Evolutionary conservation across 1,140 invertebrate genomes (phyloP).

Genomic region (Drosophila melanogaster): DNA sequence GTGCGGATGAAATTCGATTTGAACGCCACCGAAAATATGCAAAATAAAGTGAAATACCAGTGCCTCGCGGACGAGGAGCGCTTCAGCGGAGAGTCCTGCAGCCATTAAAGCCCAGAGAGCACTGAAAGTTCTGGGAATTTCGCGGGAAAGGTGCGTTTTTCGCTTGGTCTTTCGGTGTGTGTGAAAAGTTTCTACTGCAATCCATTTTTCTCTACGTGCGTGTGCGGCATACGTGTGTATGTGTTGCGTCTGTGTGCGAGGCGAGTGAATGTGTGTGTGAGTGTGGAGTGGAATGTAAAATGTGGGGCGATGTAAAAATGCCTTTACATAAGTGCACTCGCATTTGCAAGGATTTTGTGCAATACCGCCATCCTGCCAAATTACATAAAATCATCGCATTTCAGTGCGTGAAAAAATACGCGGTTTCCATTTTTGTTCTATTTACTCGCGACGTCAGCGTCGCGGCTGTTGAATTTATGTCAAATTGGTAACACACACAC

Average conservation of each 20-base stretch:
- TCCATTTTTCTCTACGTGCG: slow-evolving; percentile 78
- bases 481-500: slow-evolving; percentile 80
- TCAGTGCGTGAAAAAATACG: slow-evolving; percentile 50
- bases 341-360: slow-evolving; percentile 23
- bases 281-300: slow-evolving; percentile 18
- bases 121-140: slow-evolving; percentile 6
- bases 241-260: slow-evolving; percentile 32
- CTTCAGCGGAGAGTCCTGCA: slow-evolving; percentile 16
- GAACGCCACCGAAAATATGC: slow-evolving; percentile 61
- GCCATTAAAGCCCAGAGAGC: slow-evolving; percentile 9
- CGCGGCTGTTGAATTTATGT: slow-evolving; percentile 83
- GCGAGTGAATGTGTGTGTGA: slow-evolving; percentile 29
- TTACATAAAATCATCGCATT: slow-evolving; percentile 61
- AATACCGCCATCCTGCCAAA: slow-evolving; percentile 23
- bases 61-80: slow-evolving; percentile 50
- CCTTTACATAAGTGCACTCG: slow-evolving; percentile 75
- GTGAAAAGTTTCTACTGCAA: slow-evolving; percentile 81
- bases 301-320: slow-evolving; percentile 64
- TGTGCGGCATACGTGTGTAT: slow-evolving; percentile 48
- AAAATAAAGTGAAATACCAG: slow-evolving; percentile 67
- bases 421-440: slow-evolving; percentile 78
- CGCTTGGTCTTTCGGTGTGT: slow-evolving; percentile 47
- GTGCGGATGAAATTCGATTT: slow-evolving; percentile 23
- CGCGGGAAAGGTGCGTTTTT: slow-evolving; percentile 49
- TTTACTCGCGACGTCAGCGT: slow-evolving; percentile 79